These are phyloP conservation scores for Embiotoca jacksoni DNA, from an alignment of 2,113 vertebrate species.

Conservation along the genomic window DNA sequence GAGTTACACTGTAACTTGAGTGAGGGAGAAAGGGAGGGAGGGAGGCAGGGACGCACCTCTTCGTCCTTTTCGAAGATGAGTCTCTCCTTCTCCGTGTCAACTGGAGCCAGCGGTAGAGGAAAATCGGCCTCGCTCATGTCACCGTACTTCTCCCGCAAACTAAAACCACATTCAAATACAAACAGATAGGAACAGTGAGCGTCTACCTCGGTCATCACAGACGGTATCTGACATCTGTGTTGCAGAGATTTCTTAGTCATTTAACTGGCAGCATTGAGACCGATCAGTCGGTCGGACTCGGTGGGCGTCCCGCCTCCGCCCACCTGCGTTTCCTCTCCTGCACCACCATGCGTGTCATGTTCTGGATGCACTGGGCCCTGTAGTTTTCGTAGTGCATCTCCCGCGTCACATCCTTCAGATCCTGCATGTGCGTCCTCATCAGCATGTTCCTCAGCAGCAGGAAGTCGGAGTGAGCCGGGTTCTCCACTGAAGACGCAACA, in stretches of 20 bases:
- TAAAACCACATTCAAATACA: conserved; percentile 73
- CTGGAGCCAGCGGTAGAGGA: conserved; percentile 88
- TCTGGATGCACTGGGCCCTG: conserved; percentile 95
- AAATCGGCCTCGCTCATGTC: conserved; percentile 88
- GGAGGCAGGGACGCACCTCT: conserved; percentile 84
- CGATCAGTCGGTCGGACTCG: not conserved
- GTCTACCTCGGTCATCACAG: too few species aligned
- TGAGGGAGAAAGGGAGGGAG: not conserved
- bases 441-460: conserved; percentile 97
- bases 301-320: conserved; percentile 8
- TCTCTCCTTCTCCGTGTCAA: conserved; percentile 88
- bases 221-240: too few species aligned
- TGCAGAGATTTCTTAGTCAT: too few species aligned
- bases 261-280: too few species aligned
- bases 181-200: not conserved
- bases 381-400: conserved; percentile 98
- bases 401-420: conserved; percentile 94
- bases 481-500: conserved; percentile 76
- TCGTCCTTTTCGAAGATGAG: conserved; percentile 94
- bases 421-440: conserved; percentile 97
- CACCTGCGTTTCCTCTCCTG: conserved; percentile 94
- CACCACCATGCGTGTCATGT: conserved; percentile 94
- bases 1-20: not conserved
- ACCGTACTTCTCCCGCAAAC: conserved; percentile 82
- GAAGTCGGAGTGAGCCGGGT: conserved; percentile 90